Evolutionary conservation across 2,888 invertebrate species (phyloP).

Genomic region (Drosophila anomalata): DNA sequence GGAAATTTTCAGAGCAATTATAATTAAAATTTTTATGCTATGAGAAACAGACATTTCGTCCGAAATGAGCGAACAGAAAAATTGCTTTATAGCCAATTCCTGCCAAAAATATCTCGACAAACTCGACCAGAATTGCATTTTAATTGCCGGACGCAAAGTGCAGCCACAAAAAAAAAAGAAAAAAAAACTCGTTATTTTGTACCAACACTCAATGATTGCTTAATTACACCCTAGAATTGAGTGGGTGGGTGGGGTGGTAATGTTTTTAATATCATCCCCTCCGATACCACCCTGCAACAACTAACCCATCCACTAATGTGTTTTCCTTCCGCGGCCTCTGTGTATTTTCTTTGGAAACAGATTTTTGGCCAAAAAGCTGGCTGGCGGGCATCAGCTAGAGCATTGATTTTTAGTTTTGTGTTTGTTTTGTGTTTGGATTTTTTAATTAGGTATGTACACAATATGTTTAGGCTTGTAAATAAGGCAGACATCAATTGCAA

Average conservation of each 20-base stretch:
- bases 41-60: slow-evolving; percentile 35
- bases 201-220: slow-evolving; percentile 22
- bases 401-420: slow-evolving; percentile 20
- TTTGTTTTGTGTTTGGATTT: slow-evolving; percentile 64
- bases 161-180: neutral
- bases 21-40: slow-evolving; percentile 36
- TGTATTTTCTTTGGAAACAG: slow-evolving; percentile 36
- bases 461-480: slow-evolving; percentile 56
- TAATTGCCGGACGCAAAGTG: slow-evolving; percentile 35
- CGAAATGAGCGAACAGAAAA: slow-evolving; percentile 12
- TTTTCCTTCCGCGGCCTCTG: slow-evolving; percentile 26
- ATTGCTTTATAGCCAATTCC: slow-evolving; percentile 9
- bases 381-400: neutral
- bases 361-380: slow-evolving; percentile 5
- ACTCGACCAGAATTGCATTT: slow-evolving; percentile 29
- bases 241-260: slow-evolving; percentile 26
- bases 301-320: slow-evolving; percentile 41
- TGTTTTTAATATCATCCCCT: slow-evolving; percentile 30
- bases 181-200: slow-evolving; percentile 5
- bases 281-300: slow-evolving; percentile 28
- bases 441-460: slow-evolving; percentile 31
- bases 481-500: slow-evolving; percentile 63
- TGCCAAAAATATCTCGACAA: slow-evolving; percentile 30
- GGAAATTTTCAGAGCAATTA: slow-evolving; percentile 26
- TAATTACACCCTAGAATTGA: slow-evolving; percentile 42